These are phyloP conservation scores for Osmerus mordax DNA, from an alignment of 2,113 vertebrate genomes.

Conservation along the genomic window DNA sequence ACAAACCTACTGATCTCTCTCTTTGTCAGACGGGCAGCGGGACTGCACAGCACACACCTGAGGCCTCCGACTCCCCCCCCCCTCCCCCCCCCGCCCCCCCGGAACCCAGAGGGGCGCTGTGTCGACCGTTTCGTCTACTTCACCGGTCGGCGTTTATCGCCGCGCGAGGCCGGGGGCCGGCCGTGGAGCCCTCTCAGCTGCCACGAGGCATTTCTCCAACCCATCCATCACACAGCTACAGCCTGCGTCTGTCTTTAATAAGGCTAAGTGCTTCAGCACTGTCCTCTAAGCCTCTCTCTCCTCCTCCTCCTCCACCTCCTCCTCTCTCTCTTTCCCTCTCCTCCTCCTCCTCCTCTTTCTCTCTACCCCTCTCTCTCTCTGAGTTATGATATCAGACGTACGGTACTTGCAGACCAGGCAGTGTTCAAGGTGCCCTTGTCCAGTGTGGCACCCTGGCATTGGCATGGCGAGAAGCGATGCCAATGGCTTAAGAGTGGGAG, in stretches of 20 bases:
- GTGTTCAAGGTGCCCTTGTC: constrained; percentile 58
- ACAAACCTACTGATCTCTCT: constrained; percentile 1
- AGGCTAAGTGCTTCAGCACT: constrained; percentile 65
- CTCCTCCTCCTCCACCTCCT: background rate
- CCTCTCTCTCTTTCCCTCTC: background rate
- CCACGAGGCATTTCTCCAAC: constrained; percentile 36
- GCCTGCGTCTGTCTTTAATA: constrained; percentile 65
- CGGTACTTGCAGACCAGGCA: constrained; percentile 26
- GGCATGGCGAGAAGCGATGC: background rate
- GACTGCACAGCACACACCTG: background rate
- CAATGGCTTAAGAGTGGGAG: constrained; percentile 9
- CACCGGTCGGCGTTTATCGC: constrained; percentile 9
- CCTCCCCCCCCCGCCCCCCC: background rate
- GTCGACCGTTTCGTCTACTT: too few species aligned
- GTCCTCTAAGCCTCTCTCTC: constrained; percentile 26
- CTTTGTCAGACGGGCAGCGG: background rate
- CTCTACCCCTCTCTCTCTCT: constrained; percentile 1
- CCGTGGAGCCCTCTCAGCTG: constrained; percentile 20
- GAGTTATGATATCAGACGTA: constrained; percentile 26
- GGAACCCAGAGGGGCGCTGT: background rate
- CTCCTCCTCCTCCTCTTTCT: background rate
- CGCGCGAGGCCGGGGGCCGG: background rate
- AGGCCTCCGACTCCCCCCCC: background rate
- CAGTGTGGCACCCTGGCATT: constrained; percentile 24
- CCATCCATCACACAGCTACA: constrained; percentile 54